These are phyloP conservation scores for Pelodytes ibericus DNA, from an alignment of 2,797 vertebrate genomes.

Conservation along the genomic window DNA sequence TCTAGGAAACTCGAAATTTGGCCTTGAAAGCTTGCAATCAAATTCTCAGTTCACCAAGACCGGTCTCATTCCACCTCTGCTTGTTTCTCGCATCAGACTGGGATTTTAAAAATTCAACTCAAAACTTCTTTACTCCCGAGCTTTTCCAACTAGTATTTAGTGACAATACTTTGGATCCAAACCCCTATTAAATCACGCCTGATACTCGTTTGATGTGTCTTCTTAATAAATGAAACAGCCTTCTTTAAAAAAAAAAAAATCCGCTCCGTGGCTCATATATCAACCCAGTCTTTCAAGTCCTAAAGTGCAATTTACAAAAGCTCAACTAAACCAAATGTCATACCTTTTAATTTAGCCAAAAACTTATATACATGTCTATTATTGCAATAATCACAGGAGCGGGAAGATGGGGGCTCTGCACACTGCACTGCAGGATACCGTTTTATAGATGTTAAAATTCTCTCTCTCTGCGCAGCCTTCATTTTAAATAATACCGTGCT, in stretches of 20 bases:
- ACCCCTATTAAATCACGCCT: constrained; percentile 68
- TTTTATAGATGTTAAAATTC: constrained; percentile 96
- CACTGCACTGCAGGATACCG: constrained; percentile 92
- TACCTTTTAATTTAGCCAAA: constrained; percentile 86
- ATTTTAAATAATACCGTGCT: constrained; percentile 92
- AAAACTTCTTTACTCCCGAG: no score
- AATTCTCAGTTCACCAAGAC: no score
- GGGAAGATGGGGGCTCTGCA: constrained; percentile 84
- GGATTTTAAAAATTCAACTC: no score
- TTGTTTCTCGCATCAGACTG: no score
- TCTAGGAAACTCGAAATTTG: no score
- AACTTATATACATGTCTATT: constrained; percentile 95
- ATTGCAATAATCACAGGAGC: constrained; percentile 97
- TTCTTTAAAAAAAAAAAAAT: constrained; percentile 79
- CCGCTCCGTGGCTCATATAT: constrained; percentile 71
- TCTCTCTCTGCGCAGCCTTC: constrained; percentile 85
- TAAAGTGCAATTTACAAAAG: constrained; percentile 75
- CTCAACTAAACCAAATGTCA: constrained; percentile 81
- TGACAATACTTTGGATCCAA: constrained; percentile 52
- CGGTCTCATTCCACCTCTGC: no score
- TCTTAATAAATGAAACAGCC: constrained; percentile 71
- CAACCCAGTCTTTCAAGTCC: constrained; percentile 73
- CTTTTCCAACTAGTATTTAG: constrained; percentile 28
- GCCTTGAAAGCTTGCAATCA: no score
- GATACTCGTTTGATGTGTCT: constrained; percentile 72